These are phyloP conservation scores for Chionodraco myersi DNA, from an alignment of 2,113 vertebrate species.

Conservation along the genomic window DNA sequence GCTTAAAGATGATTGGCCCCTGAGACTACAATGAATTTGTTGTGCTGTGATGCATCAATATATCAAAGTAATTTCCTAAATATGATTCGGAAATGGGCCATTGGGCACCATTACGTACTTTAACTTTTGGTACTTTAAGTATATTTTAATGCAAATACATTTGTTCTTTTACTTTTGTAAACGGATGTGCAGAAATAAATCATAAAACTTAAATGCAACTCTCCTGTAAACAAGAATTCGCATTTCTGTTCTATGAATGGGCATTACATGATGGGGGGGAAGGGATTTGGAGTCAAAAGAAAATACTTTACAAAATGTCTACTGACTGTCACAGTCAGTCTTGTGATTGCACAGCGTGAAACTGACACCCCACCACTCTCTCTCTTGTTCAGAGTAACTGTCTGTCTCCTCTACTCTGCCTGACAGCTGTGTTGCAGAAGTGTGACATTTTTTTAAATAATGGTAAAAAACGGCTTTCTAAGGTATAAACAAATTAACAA, in stretches of 20 bases:
- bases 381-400: slow-evolving; percentile 12
- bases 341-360: slow-evolving; percentile 15
- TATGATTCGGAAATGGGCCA: too few species aligned
- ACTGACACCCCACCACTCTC: background rate
- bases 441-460: slow-evolving; percentile 23
- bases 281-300: background rate
- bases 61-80: too few species aligned
- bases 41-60: too few species aligned
- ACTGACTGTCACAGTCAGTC: slow-evolving; percentile 13
- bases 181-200: background rate
- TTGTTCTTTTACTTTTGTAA: too few species aligned
- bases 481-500: background rate
- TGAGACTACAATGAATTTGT: too few species aligned
- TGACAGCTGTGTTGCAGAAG: slow-evolving; percentile 12
- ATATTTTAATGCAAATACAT: too few species aligned
- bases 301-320: background rate
- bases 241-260: background rate
- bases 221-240: background rate
- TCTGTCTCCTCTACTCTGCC: background rate
- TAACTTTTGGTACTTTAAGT: too few species aligned
- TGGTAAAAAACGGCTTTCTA: background rate
- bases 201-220: background rate
- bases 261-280: background rate
- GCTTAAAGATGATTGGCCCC: too few species aligned
- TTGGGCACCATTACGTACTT: too few species aligned